Evolutionary conservation across 2,797 vertebrate genomes (phyloP).

Genomic region (Sardinella longiceps): DNA sequence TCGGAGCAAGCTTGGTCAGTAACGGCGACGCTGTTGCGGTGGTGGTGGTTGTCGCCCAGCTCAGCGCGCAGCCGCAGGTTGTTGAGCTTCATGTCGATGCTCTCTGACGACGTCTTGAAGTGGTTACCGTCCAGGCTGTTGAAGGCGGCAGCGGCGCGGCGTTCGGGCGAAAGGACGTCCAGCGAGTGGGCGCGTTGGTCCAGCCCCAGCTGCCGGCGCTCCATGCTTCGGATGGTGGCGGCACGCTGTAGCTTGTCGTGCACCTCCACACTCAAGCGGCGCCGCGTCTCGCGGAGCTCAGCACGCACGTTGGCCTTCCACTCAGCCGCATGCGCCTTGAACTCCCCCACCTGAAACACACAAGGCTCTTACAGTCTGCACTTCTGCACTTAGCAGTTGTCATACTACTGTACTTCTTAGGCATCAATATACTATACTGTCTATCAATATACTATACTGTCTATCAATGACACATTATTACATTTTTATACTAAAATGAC

Average conservation of each 20-base stretch:
- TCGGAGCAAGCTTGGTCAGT: conserved; percentile 81
- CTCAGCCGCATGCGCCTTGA: conserved; percentile 93
- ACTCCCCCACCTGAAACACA: conserved; percentile 85
- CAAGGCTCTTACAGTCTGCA: conserved; percentile 1
- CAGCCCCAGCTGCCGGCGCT: conserved; percentile 87
- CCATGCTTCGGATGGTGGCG: conserved; percentile 94
- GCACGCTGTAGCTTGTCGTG: conserved; percentile 94
- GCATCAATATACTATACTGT: too few species aligned
- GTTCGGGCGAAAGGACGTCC: conserved; percentile 92
- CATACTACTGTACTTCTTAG: background rate
- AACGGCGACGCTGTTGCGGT: too few species aligned
- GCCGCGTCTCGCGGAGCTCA: conserved; percentile 90
- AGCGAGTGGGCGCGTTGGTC: conserved; percentile 92
- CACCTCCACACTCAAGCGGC: conserved; percentile 91
- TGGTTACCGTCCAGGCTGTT: conserved; percentile 84
- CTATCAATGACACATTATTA: too few species aligned
- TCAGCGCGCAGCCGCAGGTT: conserved; percentile 85
- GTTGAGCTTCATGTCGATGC: conserved; percentile 91
- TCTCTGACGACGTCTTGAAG: conserved; percentile 91
- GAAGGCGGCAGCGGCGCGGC: conserved; percentile 80
- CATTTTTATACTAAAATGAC: too few species aligned
- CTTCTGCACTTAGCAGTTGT: background rate
- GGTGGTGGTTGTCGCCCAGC: conserved; percentile 72
- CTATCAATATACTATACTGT: too few species aligned
- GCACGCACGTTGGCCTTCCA: conserved; percentile 96